These are phyloP conservation scores for Catostylus mosaicus DNA, from an alignment of 30 jellyfish, hydroid and myxozoan species.

Conservation along the genomic window DNA sequence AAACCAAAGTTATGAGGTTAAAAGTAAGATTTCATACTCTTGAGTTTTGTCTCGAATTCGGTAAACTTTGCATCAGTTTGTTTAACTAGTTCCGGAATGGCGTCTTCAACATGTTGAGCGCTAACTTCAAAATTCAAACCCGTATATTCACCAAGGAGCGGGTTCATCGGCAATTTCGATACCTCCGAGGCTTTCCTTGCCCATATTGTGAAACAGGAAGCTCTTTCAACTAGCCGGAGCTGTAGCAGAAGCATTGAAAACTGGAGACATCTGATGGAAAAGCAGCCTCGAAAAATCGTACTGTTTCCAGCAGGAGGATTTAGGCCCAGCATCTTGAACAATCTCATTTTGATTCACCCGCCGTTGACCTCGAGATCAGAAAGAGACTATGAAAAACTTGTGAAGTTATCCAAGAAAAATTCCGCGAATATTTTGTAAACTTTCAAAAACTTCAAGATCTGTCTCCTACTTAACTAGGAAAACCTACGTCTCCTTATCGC, in stretches of 20 bases:
- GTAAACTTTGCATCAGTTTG: constrained; percentile 44
- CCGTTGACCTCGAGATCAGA: constrained; percentile 26
- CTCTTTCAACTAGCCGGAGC: constrained; percentile 38
- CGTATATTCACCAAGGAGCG: constrained; percentile 40
- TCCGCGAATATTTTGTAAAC: not conserved
- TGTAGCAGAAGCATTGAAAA: constrained; percentile 63
- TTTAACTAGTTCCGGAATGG: constrained; percentile 62
- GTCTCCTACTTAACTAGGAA: no score
- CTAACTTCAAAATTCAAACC: constrained; percentile 55
- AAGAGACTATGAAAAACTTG: constrained; percentile 5
- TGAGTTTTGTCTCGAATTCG: constrained; percentile 38
- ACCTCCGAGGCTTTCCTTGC: constrained; percentile 38
- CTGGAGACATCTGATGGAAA: constrained; percentile 61
- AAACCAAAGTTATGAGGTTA: no score
- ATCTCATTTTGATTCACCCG: constrained; percentile 64
- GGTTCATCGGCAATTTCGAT: constrained; percentile 26
- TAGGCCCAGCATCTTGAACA: constrained; percentile 41
- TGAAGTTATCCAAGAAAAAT: not conserved
- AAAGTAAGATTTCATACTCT: constrained; percentile 10
- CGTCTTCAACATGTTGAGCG: constrained; percentile 62
- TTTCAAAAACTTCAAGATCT: no score
- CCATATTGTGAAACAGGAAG: constrained; percentile 40
- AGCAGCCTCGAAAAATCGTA: constrained; percentile 50
- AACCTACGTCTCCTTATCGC: not conserved
- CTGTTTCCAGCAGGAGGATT: constrained; percentile 11